These are phyloP conservation scores for Drosophila willistoni DNA, from an alignment of 1,140 invertebrate genomes.

Conservation along the genomic window DNA sequence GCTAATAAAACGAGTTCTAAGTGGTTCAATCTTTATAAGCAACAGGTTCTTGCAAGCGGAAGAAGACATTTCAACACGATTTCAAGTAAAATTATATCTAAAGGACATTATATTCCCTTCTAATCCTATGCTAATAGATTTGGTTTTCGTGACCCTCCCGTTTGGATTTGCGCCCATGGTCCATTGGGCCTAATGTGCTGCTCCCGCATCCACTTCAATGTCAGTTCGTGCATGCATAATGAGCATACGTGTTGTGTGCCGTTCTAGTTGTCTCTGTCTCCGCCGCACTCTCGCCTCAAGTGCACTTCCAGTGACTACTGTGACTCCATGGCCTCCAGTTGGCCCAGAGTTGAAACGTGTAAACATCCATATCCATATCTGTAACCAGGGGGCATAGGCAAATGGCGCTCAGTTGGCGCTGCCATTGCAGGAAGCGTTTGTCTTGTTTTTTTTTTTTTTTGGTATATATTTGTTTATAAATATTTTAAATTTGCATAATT, in stretches of 20 bases:
- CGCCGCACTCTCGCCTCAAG: conserved; percentile 62
- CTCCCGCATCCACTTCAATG: conserved; percentile 72
- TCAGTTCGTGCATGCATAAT: conserved; percentile 78
- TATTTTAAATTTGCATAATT: conserved; percentile 19
- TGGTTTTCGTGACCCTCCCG: not conserved
- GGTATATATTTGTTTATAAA: conserved; percentile 44
- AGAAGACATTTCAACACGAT: too few species aligned
- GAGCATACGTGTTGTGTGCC: conserved; percentile 32
- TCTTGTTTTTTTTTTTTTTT: conserved; percentile 55
- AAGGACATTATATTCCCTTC: too few species aligned
- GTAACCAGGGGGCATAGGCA: conserved; percentile 3
- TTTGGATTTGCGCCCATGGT: not conserved
- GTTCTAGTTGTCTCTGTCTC: conserved; percentile 15
- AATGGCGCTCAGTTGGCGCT: conserved; percentile 51
- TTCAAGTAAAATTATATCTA: too few species aligned
- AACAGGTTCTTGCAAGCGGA: too few species aligned
- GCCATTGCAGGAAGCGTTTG: conserved; percentile 62
- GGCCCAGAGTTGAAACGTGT: conserved; percentile 29
- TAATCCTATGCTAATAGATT: too few species aligned
- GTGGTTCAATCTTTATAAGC: too few species aligned
- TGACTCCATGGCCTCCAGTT: conserved; percentile 7
- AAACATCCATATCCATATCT: conserved; percentile 46
- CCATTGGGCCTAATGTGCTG: conserved; percentile 25
- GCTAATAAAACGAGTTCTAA: too few species aligned
- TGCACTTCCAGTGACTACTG: conserved; percentile 55